Evolutionary conservation across 2,797 vertebrate genomes (phyloP), one percentile per base, ranked within the genome.

Genomic region (Sebastes hopkinsi): DNA sequence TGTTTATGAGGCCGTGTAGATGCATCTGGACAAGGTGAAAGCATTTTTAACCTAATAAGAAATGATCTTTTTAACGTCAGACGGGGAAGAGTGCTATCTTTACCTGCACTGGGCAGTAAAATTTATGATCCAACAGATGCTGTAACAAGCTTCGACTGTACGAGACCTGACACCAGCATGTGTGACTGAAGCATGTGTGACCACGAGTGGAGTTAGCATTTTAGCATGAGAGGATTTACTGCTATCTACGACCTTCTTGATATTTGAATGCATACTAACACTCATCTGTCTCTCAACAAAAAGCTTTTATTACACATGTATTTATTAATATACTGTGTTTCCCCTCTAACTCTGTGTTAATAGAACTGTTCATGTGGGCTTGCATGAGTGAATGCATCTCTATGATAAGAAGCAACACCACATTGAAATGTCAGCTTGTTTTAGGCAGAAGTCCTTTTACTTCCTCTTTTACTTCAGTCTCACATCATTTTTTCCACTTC

Each of bases 91-190:
- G 65, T 23, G 77, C 79, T 79, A 23, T 81, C 75, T 87, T 81
- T 78, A 75, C 58, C 16, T 12, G 60, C 11, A 36, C 55, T 5
- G 61, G 27, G 32, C 60, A 79, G 77, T 60, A 46, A 74, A 83
- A 92, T 85, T 86, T 92, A 94, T 82, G 92, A 87, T 87, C 76
- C 64, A 87, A 73, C 89, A 92, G 85, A 90, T 92, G 92, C 79
- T 25, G 83, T 77, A 75, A 67, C 67, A 77, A 85, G 72, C 83
- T 79, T 76, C 22, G 62, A 89, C 80, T 75, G 67, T 66, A 72
- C 3, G 87, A 88, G 82, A 92, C 75, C 77, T 87, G 92, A 93
- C 90, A 94, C 87, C 89, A 81, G 67, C 81, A 75, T 61, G 87
- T 80, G 88, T 78, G 86, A 86, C 13, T 62, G 32, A 84, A 78